Evolutionary conservation across 1,140 invertebrate genomes (phyloP), one percentile per base, ranked within the genome.

Genomic region (Ruditapes philippinarum): DNA sequence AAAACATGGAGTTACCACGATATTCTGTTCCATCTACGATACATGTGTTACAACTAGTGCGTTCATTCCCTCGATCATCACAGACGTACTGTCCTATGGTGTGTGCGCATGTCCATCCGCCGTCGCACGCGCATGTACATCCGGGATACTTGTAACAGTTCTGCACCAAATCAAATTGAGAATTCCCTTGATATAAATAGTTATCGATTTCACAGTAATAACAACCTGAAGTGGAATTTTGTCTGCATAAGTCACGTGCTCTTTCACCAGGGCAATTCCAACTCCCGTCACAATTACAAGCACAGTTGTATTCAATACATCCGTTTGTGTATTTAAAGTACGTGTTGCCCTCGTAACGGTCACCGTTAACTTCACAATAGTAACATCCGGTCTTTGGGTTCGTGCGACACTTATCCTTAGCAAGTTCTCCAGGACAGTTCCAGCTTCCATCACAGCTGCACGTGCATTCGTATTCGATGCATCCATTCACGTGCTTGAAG

Each of bases 371-470:
- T 45, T 76, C 51, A 74, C 93, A 94, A n/a, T 28, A 90, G 36
- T 70, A 45, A 49, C 88, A 85, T 17, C 87, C 81, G 3, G 89
- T 49, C 45, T 60, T 11, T 2, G 81, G 25, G 31, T 79, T 60
- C 14, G 19, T 79, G 36, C 25, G 17, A 51, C 79, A 62, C 36
- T 36, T 51, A 28, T 85, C 38, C 36, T 31, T 0, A 22, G 45
- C 14, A 19, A 57, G 42, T 78, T 90, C 49, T 57, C 51, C 78
- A 19, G 91, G 89, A 82, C 92, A 93, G 4, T 89, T 80, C 91
- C 91, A 94, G 3, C 85, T 74, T 5, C 92, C 93, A 62, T 94
- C 87, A 42, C 91, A 92, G 9, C 51, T 57, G 33, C 92, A 93
- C 76, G 49, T 7, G 42, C 42, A 74, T 0, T 76, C 49, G 51